Percentiles rank a stretch among this genome's conserved stretches.
Conservation (phyloP, 2,888 invertebrate genomes). For the Synergus japonicus region DNA sequence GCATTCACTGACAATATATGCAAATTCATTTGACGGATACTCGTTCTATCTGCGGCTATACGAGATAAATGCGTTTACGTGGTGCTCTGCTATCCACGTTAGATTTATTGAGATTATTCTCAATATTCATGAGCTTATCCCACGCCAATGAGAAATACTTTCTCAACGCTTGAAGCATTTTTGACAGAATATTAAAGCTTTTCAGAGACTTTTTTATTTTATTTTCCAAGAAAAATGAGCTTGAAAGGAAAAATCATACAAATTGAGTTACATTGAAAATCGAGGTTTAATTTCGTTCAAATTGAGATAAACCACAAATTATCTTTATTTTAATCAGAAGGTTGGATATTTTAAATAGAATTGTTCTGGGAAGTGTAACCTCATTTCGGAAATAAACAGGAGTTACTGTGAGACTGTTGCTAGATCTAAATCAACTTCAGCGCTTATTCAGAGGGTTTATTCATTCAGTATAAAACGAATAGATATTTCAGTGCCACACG, state of each 20-base stretch:
- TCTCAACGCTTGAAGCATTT: not conserved
- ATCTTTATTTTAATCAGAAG: not conserved
- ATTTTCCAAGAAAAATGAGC: not conserved
- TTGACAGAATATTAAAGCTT: not conserved
- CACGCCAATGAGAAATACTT: not conserved
- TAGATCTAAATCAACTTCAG: not conserved
- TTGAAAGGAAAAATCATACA: not conserved
- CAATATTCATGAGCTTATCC: constrained; percentile 31
- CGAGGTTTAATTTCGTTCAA: not conserved
- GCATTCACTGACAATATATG: constrained; percentile 15
- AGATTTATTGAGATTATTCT: constrained; percentile 27
- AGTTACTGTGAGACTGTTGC: constrained; percentile 14
- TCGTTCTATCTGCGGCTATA: not conserved
- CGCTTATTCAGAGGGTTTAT: constrained; percentile 6
- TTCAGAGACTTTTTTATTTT: not conserved
- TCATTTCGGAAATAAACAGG: constrained; percentile 25
- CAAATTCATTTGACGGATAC: constrained; percentile 1
- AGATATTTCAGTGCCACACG: not conserved
- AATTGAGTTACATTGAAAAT: too few relatives aligned
- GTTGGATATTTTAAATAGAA: not conserved
- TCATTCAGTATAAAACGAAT: not conserved
- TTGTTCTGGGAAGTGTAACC: constrained; percentile 17
- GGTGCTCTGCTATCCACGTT: not conserved
- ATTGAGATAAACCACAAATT: not conserved
- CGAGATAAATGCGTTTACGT: constrained; percentile 12